These are phyloP conservation scores for Actinopyga echinites DNA, from an alignment of 53 echinoderm and acorn worm species.

Conservation along the genomic window DNA sequence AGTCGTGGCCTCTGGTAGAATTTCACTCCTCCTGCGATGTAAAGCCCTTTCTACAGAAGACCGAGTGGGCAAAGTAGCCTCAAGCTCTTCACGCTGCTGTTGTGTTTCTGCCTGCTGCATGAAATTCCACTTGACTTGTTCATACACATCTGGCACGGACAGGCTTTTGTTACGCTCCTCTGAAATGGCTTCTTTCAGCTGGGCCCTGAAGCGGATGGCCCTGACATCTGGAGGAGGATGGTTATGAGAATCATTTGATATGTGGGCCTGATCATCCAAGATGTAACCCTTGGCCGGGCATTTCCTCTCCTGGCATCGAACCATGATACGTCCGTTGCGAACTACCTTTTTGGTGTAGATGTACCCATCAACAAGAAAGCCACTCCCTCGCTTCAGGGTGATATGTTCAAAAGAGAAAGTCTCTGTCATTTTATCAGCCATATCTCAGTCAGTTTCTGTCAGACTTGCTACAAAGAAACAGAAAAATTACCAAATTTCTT, in stretches of 20 bases:
- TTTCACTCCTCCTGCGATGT: constrained; percentile 17
- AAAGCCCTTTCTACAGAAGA: constrained; percentile 11
- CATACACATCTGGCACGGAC: constrained; percentile 23
- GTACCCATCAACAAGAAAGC: constrained; percentile 18
- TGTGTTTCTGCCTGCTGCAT: constrained; percentile 25
- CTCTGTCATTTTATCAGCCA: background rate
- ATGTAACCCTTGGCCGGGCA: constrained; percentile 23
- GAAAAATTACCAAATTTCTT: no score
- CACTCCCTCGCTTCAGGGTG: constrained; percentile 27
- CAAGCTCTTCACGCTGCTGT: constrained; percentile 21
- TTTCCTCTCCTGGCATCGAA: constrained; percentile 25
- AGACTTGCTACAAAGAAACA: no score
- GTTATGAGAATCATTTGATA: background rate
- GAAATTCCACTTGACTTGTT: constrained; percentile 37
- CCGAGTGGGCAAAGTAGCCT: background rate
- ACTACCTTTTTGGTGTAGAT: constrained; percentile 14
- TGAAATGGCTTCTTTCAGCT: constrained; percentile 11
- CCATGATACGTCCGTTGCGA: background rate
- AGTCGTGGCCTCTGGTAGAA: background rate
- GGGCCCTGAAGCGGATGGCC: constrained; percentile 34
- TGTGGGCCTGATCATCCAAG: background rate
- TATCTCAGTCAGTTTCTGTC: background rate
- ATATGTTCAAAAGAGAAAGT: constrained; percentile 20
- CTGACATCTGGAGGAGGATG: constrained; percentile 10
- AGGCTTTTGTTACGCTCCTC: constrained; percentile 20